Evolutionary conservation across 2,797 vertebrate genomes (phyloP).

Genomic region (Pachyuromys duprasi): DNA sequence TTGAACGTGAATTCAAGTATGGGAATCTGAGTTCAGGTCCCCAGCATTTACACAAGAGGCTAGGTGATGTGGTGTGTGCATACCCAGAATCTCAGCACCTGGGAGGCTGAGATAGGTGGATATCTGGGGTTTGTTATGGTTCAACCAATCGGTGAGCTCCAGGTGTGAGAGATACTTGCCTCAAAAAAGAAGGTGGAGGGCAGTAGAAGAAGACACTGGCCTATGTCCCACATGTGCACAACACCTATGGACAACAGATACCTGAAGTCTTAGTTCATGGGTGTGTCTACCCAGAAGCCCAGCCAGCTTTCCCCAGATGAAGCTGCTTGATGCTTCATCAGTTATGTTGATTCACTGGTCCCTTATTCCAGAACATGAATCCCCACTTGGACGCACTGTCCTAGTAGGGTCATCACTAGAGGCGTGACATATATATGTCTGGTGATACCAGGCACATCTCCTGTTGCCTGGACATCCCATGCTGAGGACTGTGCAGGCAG

Average conservation of each 20-base stretch:
- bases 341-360: background rate
- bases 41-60: background rate
- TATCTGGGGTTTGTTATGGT: background rate
- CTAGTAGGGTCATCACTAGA: accelerated
- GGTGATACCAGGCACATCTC: no score
- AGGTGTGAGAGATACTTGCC: background rate
- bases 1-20: background rate
- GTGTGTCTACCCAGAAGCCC: background rate
- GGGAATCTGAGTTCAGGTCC: background rate
- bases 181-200: background rate
- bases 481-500: accelerated
- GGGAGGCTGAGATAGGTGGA: background rate
- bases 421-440: no score
- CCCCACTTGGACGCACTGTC: background rate
- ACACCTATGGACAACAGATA: background rate
- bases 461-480: background rate
- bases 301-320: background rate
- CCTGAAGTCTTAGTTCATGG: background rate
- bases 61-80: background rate
- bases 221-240: background rate
- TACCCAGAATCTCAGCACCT: background rate
- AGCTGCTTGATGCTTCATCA: no score
- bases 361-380: background rate
- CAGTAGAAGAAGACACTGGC: background rate
- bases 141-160: background rate